A percentile compares a stretch with the other conserved stretches of the same genome.
Conservation (phyloP, 2,113 vertebrate species). For the Malurus cyaneus region DNA sequence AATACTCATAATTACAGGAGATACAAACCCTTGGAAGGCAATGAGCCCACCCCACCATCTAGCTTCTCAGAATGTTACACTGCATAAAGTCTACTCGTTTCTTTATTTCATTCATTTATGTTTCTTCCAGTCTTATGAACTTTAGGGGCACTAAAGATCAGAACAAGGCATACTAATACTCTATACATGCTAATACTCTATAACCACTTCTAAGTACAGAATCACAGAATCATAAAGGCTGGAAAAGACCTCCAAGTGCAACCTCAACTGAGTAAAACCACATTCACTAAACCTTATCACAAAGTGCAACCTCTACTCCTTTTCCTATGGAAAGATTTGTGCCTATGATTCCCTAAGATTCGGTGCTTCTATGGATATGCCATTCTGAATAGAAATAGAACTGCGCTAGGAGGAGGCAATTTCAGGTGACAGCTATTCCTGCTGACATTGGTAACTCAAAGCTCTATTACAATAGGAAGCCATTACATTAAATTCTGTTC, state of each 20-base stretch:
- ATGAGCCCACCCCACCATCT: rapidly evolving
- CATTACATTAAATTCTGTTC: background rate
- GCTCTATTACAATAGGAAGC: background rate
- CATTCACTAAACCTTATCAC: background rate
- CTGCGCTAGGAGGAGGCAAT: background rate
- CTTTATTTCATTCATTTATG: background rate
- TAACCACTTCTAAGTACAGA: background rate
- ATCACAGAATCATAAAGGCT: background rate
- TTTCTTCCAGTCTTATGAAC: background rate
- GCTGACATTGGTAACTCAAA: background rate
- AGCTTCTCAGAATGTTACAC: background rate
- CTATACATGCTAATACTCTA: background rate
- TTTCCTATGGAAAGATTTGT: background rate
- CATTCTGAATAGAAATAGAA: background rate
- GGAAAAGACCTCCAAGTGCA: background rate
- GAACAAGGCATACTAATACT: background rate
- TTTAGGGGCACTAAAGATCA: background rate
- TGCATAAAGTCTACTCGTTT: rapidly evolving
- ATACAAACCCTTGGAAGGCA: background rate
- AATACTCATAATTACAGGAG: background rate
- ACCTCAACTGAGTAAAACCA: rapidly evolving
- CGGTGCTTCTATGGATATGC: background rate
- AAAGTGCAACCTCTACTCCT: background rate
- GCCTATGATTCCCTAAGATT: background rate
- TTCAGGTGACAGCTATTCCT: background rate